Percentiles rank a stretch among this genome's conserved stretches.
Evolutionary conservation across 2,797 vertebrate species (phyloP).

Genomic region (Neopelma chrysocephalum): DNA sequence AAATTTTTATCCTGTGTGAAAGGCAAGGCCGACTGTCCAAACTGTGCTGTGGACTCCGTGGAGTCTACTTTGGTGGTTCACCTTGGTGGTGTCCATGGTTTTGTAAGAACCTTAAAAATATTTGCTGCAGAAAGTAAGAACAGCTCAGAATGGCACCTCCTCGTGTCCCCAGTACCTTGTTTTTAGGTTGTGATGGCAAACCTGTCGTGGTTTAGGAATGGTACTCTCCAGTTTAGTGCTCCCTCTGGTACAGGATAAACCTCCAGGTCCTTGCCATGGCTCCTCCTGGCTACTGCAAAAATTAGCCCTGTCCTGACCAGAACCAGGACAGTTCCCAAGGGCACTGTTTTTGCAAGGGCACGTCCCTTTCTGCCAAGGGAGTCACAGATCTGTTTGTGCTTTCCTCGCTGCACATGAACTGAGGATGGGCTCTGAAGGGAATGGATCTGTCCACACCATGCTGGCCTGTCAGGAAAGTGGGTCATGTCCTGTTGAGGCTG

Average conservation of each 20-base stretch:
- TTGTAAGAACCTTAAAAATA: neutral
- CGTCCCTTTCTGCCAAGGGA: neutral
- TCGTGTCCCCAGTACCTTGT: rapidly evolving
- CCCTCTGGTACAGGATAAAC: neutral
- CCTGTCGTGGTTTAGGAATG: neutral
- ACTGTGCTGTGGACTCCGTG: neutral
- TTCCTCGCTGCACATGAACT: rapidly evolving
- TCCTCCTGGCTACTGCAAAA: neutral
- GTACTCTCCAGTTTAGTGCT: neutral
- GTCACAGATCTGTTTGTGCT: neutral
- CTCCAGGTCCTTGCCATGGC: neutral
- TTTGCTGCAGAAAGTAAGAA: neutral
- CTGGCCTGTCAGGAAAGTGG: too few relatives aligned
- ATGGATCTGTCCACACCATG: neutral
- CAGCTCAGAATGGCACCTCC: neutral
- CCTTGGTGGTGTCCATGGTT: neutral
- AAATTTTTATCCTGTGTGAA: neutral
- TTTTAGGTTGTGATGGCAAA: neutral
- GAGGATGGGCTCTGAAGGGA: neutral
- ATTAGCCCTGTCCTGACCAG: neutral
- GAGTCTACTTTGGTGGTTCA: neutral
- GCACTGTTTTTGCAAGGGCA: neutral
- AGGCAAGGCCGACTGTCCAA: neutral
- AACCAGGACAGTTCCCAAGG: slow-evolving; percentile 3
- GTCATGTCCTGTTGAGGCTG: neutral